Base-by-base conservation (phyloP, 2,888 invertebrate species). In the Scaptomyza caliginosa region DNA sequence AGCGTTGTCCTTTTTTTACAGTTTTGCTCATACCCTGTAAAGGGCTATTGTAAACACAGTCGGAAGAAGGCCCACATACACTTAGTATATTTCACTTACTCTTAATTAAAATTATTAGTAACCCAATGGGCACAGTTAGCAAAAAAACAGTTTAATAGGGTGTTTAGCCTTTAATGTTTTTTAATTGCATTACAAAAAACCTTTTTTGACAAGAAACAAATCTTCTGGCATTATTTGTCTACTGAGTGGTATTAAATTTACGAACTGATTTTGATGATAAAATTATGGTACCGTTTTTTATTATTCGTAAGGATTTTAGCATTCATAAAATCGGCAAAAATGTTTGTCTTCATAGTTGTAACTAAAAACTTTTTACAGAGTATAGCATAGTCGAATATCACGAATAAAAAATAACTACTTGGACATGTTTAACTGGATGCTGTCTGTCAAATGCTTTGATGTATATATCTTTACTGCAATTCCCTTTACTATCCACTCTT, bases 391-490 rank as follows among this genome's bases (percentile, higher is more conserved):
- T 54, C 51, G n/a, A 1, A 19, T 16, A 23, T 21, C 2, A 16
- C 4, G 4, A 2, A 1, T n/a, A 2, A 5, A 7, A n/a, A 36
- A 17, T n/a, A 6, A 30, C 6, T 34, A 50, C 23, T 60, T 23
- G 49, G 57, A 69, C 70, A 74, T 63, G 43, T 52, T 51, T 51
- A 40, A 52, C 38, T 63, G 62, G 43, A 55, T 68, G 58, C 64
- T 64, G 58, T 74, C 68, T 64, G 74, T 72, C 70, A 74, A 72
- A 50, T 54, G 70, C 82, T 80, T 85, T 80, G 79, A 80, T 80
- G 85, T 80, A 71, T 84, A 67, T 71, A 13, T 16, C 55, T 60
- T 59, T 56, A 65, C 50, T 68, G 55, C 51, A 67, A 59, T 74
- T 67, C 59, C 71, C 63, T 66, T 66, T 67, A 52, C 52, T 7